Evolutionary conservation across 2,797 vertebrate genomes (phyloP).

Genomic region (Orestias chungarensis): DNA sequence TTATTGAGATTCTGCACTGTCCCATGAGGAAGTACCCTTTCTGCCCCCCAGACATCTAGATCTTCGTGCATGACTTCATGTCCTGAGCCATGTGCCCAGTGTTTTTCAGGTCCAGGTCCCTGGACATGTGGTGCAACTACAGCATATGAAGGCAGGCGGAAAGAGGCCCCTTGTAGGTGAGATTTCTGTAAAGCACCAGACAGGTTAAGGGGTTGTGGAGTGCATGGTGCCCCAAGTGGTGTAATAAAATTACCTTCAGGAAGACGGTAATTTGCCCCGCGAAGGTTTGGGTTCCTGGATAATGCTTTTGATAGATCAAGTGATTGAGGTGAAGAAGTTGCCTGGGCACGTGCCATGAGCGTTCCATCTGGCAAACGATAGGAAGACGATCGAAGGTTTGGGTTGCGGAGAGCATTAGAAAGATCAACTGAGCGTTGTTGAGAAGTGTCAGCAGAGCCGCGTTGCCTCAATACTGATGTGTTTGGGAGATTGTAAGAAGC

Average conservation of each 20-base stretch:
- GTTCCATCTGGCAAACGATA: slow-evolving; percentile 71
- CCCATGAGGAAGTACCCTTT: slow-evolving; percentile 80
- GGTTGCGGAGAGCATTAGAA: slow-evolving; percentile 69
- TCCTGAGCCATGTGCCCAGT: slow-evolving; percentile 79
- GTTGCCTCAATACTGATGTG: slow-evolving; percentile 55
- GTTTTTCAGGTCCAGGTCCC: slow-evolving; percentile 78
- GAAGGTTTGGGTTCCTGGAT: slow-evolving; percentile 70
- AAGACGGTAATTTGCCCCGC: slow-evolving; percentile 66
- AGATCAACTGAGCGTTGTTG: slow-evolving; percentile 57
- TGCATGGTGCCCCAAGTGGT: slow-evolving; percentile 58
- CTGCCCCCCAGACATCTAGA: slow-evolving; percentile 79
- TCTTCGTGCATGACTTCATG: slow-evolving; percentile 70
- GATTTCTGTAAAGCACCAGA: slow-evolving; percentile 73
- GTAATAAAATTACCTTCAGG: slow-evolving; percentile 65
- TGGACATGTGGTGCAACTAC: slow-evolving; percentile 90
- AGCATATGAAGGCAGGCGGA: slow-evolving; percentile 83
- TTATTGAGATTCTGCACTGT: slow-evolving; percentile 78
- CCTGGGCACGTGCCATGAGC: slow-evolving; percentile 53
- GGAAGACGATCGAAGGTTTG: slow-evolving; percentile 61
- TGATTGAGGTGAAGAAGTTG: slow-evolving; percentile 27
- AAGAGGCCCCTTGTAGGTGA: slow-evolving; percentile 71
- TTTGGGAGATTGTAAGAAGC: slow-evolving; percentile 73
- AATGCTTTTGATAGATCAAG: slow-evolving; percentile 72
- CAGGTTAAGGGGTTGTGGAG: slow-evolving; percentile 65
- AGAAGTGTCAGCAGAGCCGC: slow-evolving; percentile 39